A percentile compares a stretch with the other conserved stretches of the same genome.
Conservation (phyloP, 2,797 vertebrate species). For the Triplophysa yarkandensis region DNA sequence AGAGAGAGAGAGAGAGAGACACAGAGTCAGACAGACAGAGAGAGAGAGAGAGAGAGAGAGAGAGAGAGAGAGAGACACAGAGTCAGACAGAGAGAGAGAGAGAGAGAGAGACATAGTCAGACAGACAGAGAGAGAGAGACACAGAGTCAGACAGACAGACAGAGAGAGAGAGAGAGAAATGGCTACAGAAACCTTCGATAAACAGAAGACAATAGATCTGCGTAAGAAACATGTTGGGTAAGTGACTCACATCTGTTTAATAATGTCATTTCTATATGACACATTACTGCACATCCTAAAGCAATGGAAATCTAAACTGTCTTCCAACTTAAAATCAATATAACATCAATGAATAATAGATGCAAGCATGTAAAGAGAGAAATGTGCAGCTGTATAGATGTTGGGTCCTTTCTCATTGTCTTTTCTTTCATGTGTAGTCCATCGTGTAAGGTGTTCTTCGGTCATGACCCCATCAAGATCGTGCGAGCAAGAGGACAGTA, state of each 20-base stretch:
- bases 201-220: conserved; percentile 83
- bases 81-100: neutral
- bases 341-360: too few species aligned
- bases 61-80: neutral
- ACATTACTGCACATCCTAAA: neutral
- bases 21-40: neutral
- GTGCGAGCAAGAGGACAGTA: conserved; percentile 88
- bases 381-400: too few species aligned
- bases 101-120: too few species aligned
- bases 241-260: conserved; percentile 20
- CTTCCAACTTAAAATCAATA: too few species aligned
- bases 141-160: neutral
- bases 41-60: too few species aligned
- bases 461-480: conserved; percentile 93
- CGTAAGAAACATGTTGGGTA: conserved; percentile 89
- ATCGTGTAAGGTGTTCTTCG: conserved; percentile 96
- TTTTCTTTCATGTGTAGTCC: conserved; percentile 72
- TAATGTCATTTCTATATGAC: neutral
- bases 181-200: conserved; percentile 77
- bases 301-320: neutral
- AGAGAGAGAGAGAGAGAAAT: conserved; percentile 24
- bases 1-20: neutral
- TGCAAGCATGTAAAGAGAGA: too few species aligned
- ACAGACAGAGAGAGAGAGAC: neutral
- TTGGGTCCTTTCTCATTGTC: conserved; percentile 5